These are phyloP conservation scores for Orthonyx spaldingii DNA, from an alignment of 2,113 vertebrate species.

Conservation along the genomic window DNA sequence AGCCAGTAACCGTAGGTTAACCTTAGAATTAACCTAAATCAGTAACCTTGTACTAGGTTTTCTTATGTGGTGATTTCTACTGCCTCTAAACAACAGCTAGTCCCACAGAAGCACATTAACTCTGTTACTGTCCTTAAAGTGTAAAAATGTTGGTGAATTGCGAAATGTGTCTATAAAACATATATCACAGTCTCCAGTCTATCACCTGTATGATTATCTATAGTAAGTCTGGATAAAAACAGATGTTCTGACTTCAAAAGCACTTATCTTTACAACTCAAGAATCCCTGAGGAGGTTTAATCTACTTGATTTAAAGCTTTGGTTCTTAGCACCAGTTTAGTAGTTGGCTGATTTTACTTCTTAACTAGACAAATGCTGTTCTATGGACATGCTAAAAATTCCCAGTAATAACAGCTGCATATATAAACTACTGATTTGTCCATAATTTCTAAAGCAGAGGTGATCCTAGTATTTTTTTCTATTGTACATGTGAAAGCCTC, in stretches of 20 bases:
- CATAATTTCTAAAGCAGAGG: not conserved
- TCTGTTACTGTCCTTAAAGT: not conserved
- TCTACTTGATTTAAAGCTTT: conserved; percentile 34
- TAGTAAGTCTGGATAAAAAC: conserved; percentile 2
- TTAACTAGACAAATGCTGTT: not conserved
- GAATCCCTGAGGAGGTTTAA: conserved; percentile 22
- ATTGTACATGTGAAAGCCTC: not conserved
- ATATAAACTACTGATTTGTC: not conserved
- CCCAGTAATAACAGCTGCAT: not conserved
- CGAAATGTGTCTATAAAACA: not conserved
- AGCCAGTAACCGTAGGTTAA: not conserved
- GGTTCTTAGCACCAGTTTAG: not conserved
- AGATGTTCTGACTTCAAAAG: conserved; percentile 34
- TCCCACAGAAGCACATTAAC: not conserved
- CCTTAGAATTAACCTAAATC: not conserved
- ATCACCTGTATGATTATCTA: conserved; percentile 18
- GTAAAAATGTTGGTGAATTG: not conserved
- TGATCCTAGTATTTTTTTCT: not conserved
- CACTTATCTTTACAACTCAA: conserved; percentile 16
- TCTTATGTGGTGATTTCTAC: not conserved
- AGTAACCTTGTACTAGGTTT: not conserved
- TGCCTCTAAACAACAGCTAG: not conserved
- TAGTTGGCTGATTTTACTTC: not conserved
- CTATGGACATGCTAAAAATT: not conserved
- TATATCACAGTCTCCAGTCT: not conserved